These are phyloP conservation scores for Lipotes vexillifer DNA, from an alignment of 2,113 vertebrate species.

Conservation along the genomic window DNA sequence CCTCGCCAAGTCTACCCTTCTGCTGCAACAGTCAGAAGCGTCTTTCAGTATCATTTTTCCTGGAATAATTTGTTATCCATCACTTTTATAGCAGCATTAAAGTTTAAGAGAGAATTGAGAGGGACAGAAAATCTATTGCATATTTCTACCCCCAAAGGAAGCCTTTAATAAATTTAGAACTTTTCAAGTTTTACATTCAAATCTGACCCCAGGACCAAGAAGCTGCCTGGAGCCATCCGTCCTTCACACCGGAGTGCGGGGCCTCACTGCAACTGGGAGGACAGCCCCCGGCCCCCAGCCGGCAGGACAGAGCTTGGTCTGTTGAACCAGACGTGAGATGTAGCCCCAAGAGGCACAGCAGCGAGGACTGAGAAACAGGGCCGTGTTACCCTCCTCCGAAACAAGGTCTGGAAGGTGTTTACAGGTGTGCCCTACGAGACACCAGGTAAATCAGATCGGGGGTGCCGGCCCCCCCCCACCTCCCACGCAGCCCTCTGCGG, in stretches of 20 bases:
- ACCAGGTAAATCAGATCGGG: rapidly evolving
- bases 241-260: rapidly evolving
- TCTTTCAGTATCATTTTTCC: conserved; percentile 48
- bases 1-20: not conserved
- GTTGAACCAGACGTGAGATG: rapidly evolving
- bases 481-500: rapidly evolving
- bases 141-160: conserved; percentile 50
- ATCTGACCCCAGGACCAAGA: not conserved
- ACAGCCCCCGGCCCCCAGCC: rapidly evolving
- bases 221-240: not conserved
- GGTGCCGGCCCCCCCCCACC: not conserved
- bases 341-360: rapidly evolving
- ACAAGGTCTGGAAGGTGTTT: no score
- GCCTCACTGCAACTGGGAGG: rapidly evolving
- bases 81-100: conserved; percentile 69
- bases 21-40: not conserved
- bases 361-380: rapidly evolving
- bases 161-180: conserved; percentile 38
- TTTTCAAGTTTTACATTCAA: not conserved
- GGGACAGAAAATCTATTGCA: conserved; percentile 52
- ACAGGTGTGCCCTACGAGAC: rapidly evolving
- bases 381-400: rapidly evolving
- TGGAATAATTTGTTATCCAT: conserved; percentile 69
- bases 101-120: conserved; percentile 67
- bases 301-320: not conserved